Evolutionary conservation across 2,113 vertebrate genomes (phyloP), one percentile per base, ranked within the genome.

Genomic region (Oncorhynchus clarkii): DNA sequence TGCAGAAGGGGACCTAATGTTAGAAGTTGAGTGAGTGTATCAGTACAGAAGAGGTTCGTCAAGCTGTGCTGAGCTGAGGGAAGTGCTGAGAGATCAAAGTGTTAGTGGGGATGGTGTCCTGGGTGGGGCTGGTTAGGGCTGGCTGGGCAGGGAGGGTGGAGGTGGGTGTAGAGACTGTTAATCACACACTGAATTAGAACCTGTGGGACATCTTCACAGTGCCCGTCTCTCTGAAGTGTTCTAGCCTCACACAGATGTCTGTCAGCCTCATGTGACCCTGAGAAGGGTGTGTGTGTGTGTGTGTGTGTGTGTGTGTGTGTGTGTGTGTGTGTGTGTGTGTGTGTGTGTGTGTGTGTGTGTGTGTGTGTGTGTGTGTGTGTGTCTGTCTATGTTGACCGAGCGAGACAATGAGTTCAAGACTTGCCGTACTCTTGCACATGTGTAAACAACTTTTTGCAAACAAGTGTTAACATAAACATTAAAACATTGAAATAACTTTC

Each of bases 71-170:
- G 81, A 78, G 79, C 31, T 27, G 4, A 77, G 68, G 79, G 81
- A 81, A 81, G 86, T 84, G 72, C 78, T 69, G 68, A 6, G 12
- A 80, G 82, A 80, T 90, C 88, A 89, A 91, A 89, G 88, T 1
- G 6, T 54, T 65, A 20, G 39, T 8, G 76, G 87, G 79, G 57
- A 74, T 54, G 39, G 83, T 83, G 87, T 84, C 82, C 78, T 81
- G 90, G 78, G 85, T 79, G 77, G 86, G 79, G 80, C 78, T 81
- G 90, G 89, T 88, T 89, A 86, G 83, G 77, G 89, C 86, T 67
- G 74, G 70, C 14, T 18, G 78, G 76, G 72, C 72, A 65, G 48
- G 75, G 82, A 75, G 71, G 83, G 80, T 77, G 80, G 73, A 82
- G 74, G 78, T 70, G 86, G 86, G 78, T 86, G 90, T 80, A 82